phyloP scores from a whole-genome alignment of 2,797 vertebrate genomes.

The Sciaenops ocellatus region DNA sequence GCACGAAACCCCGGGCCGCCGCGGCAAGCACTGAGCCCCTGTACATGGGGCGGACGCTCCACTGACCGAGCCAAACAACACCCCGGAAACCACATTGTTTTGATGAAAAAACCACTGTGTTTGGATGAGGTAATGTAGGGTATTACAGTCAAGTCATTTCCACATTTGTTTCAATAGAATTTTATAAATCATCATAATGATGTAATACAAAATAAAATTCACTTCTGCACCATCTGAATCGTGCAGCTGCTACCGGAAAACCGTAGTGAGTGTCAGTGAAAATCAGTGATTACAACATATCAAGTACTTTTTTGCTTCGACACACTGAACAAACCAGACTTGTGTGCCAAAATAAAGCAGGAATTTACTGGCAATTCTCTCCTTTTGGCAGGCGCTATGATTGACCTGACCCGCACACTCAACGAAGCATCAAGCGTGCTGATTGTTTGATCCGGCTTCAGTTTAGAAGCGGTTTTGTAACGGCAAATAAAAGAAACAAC shows the following conservation, averaged over 20 bases:
- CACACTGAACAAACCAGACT: not conserved
- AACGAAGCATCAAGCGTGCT: not conserved
- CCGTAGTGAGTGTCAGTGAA: not conserved
- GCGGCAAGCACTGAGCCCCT: too few species aligned
- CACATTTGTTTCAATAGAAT: not conserved
- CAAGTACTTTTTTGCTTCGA: not conserved
- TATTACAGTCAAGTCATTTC: not conserved
- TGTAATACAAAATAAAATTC: not conserved
- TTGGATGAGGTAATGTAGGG: not conserved
- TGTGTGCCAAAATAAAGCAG: not conserved
- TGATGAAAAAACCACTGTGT: too few species aligned
- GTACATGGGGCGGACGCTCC: too few species aligned
- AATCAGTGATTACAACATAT: not conserved
- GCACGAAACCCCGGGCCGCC: too few species aligned
- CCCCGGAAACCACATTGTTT: not conserved
- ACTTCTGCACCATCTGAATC: not conserved
- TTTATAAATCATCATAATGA: not conserved
- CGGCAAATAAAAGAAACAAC: not conserved
- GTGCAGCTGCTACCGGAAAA: not conserved
- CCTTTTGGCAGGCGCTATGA: not conserved
- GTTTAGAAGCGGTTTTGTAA: not conserved
- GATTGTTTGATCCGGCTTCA: not conserved
- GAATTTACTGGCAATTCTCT: not conserved
- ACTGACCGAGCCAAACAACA: too few species aligned
- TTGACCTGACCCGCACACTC: not conserved